Evolutionary conservation across 2,888 invertebrate genomes (phyloP).

Genomic region (Lochmaea capreae): DNA sequence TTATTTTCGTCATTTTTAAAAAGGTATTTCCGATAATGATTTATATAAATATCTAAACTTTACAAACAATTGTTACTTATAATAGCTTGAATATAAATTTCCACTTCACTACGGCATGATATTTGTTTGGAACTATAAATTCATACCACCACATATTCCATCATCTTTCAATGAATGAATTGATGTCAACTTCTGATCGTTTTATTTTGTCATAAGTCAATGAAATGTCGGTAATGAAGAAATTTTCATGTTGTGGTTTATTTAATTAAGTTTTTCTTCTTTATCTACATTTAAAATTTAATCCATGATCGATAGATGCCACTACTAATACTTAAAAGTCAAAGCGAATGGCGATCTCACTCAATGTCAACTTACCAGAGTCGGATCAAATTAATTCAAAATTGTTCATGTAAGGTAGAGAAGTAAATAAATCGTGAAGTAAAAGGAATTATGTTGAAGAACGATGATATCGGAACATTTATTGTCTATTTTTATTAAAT

Average conservation of each 20-base stretch:
- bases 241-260: slow-evolving; percentile 7
- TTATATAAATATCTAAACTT: slow-evolving; percentile 1
- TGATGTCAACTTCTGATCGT: slow-evolving; percentile 27
- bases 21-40: not conserved
- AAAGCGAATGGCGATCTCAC: not conserved
- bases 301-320: slow-evolving; percentile 26
- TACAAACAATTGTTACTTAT: slow-evolving; percentile 6
- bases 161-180: slow-evolving; percentile 26
- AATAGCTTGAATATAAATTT: slow-evolving; percentile 9
- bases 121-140: slow-evolving; percentile 28
- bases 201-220: slow-evolving; percentile 26
- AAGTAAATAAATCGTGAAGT: no score
- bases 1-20: slow-evolving; percentile 8
- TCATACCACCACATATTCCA: slow-evolving; percentile 38
- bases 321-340: not conserved
- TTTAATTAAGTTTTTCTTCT: slow-evolving; percentile 22
- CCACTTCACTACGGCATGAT: slow-evolving; percentile 31
- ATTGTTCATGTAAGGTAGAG: no score
- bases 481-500: no score
- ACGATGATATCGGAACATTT: not conserved
- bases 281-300: slow-evolving; percentile 13
- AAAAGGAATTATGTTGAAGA: no score
- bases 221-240: slow-evolving; percentile 24
- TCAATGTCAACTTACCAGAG: not conserved
- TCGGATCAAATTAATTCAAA: not conserved